Evolutionary conservation across 2,888 invertebrate species (phyloP), one percentile per base, ranked within the genome.

Genomic region (Drosophila mercatorum): DNA sequence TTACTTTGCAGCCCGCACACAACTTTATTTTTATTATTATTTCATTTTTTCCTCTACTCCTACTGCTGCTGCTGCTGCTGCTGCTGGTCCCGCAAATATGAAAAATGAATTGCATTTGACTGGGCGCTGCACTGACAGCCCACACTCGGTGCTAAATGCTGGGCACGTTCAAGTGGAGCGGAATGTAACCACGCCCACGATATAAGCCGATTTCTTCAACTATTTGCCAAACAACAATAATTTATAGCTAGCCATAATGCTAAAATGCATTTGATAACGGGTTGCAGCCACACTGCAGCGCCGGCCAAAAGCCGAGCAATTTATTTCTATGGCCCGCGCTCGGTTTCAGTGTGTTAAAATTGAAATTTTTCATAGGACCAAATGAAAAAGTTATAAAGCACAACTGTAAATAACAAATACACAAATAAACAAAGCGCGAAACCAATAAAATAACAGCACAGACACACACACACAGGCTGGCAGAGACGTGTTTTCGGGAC

Each of bases 231-330:
- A 72, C 78, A 72, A 84, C 67, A 78, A 85, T 85, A 78, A 88
- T 85, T 83, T 83, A 83, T 84, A 59, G 88, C 83, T 38, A 62
- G 65, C 75, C 71, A 78, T 87, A 83, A 84, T 84, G 82, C 85
- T 78, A 84, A 83, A 83, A 83, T 87, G 83, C 88, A 84, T 87
- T 83, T 84, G 88, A 83, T 87, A 87, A 80, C 88, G 67, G 72
- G 61, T 28, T 28, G 55, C 53, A 22, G 22, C 22, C 22, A 22
- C 22, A 22, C 22, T 22, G 44, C 60, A 63, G 28, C 49, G 12
- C 36, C 41, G 41, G 58, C 77, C 77, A 84, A 83, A 83, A 80
- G 81, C 86, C 70, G 43, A 55, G 47, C 72, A 63, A 78, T 78
- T 70, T 75, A 78, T 78, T 68, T 67, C 40, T 46, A 49, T 43